Evolutionary conservation across 35 echinoderm and acorn worm genomes (phyloP).

Genomic region (Diadema setosum): DNA sequence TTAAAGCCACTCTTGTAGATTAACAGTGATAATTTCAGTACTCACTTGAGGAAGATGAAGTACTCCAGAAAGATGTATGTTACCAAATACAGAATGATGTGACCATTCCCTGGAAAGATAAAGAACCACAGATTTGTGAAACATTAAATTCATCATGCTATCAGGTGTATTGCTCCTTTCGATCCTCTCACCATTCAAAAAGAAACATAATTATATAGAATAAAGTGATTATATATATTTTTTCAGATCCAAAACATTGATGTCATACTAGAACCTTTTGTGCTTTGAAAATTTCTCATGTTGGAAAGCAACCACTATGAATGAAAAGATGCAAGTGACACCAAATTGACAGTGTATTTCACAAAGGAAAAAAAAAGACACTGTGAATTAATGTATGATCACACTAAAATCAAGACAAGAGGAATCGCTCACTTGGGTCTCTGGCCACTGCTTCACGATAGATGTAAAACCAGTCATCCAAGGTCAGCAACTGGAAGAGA

Average conservation of each 20-base stretch:
- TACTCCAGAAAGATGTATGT: constrained; percentile 89
- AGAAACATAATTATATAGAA: background rate
- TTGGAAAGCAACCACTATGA: too few relatives aligned
- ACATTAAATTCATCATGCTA: background rate
- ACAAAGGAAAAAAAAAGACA: background rate
- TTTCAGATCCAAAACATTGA: background rate
- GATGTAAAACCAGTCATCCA: constrained; percentile 99
- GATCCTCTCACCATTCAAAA: background rate
- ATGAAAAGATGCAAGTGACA: background rate
- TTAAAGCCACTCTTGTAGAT: background rate
- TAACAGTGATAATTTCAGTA: too few relatives aligned
- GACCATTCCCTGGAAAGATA: constrained; percentile 51
- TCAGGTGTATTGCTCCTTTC: too few relatives aligned
- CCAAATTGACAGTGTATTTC: background rate
- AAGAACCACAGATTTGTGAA: background rate
- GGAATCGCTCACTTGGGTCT: constrained; percentile 76
- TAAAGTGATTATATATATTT: background rate
- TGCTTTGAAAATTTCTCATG: too few relatives aligned
- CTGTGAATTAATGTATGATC: background rate
- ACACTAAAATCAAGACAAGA: too few relatives aligned
- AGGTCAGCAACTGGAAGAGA: constrained; percentile 80
- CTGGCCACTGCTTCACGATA: constrained; percentile 74
- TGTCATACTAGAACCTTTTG: background rate
- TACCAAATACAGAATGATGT: constrained; percentile 88
- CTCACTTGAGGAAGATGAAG: constrained; percentile 98